Base-by-base conservation (phyloP, 2,888 invertebrate species). In the Dusona sp. region DNA sequence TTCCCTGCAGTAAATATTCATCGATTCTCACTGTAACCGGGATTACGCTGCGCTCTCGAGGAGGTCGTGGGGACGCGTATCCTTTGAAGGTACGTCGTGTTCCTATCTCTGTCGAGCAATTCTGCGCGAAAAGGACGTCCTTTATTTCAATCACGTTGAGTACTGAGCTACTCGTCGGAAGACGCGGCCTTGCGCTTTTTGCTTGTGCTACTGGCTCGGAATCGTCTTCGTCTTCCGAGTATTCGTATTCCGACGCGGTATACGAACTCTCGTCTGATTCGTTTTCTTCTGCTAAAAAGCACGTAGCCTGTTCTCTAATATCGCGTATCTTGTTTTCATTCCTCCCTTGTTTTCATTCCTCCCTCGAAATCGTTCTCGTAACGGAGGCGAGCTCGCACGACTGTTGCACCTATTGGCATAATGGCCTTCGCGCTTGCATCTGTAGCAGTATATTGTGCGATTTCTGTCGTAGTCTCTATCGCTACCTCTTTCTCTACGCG, bases 381-480 rank as follows among this genome's bases (percentile, higher is more conserved):
- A 1, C 1, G 25, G 51, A 16, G 57, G 25, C 22, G 57, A 57
- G 3, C 19, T 42, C 38, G 16, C 25, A 22, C 74, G 54, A 1
- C n/a, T 38, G 22, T 57, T 13, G 57, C 74, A 74, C 9, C 38
- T 38, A 25, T 74, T 38, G 7, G 74, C 74, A 25, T 74, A 74
- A 16, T 74, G 57, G 9, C 38, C 57, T 16, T 74, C 74, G 1
- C 38, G 36, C 6, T 57, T 74, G 25, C 74, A 74, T 22, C 13
- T 54, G 57, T 74, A 74, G 38, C 74, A 74, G 8, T 11, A 1
- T 0, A 73, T 33, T 54, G 11, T n/a, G 11, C 22, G 51, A 2
- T 54, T 36, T 2, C 13, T 33, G 1, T 1, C 33, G 33, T 19
- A 6, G 2, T 38, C 33, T 29, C 33, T 7, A 2, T 11, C 13